phyloP scores from a whole-genome alignment of 2,797 vertebrate genomes.

The Lagocephalus sceleratus region DNA sequence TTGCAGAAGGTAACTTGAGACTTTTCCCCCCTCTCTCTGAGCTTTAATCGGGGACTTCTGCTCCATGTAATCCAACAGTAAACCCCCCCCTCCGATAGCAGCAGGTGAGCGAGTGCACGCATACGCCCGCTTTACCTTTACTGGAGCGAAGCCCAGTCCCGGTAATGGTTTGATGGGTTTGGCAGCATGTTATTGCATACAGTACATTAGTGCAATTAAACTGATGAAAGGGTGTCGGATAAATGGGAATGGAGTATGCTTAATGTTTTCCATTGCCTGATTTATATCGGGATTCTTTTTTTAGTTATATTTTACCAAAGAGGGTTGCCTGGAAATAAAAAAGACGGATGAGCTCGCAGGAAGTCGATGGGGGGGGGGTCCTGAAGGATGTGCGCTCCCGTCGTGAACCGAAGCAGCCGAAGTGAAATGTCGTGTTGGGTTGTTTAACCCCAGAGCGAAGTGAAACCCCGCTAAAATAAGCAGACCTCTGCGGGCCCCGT shows the following conservation, averaged over 20 bases:
- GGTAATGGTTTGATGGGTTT: conserved; percentile 25
- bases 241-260: conserved; percentile 6
- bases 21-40: too few species aligned
- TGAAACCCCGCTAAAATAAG: conserved; percentile 32
- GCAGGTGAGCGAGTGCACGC: too few species aligned
- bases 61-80: too few species aligned
- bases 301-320: conserved; percentile 15
- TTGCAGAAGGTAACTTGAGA: too few species aligned
- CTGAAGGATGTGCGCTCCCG: conserved; percentile 6
- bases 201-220: conserved; percentile 29
- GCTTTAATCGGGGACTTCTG: too few species aligned
- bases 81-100: too few species aligned
- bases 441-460: conserved; percentile 25
- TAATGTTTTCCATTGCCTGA: conserved; percentile 3
- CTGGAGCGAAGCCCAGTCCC: conserved; percentile 26
- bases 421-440: conserved; percentile 10
- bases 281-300: conserved; percentile 1
- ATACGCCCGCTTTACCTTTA: too few species aligned
- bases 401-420: conserved; percentile 14
- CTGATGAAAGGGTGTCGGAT: conserved; percentile 14
- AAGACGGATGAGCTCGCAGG: conserved; percentile 3
- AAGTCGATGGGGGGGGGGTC: conserved; percentile 13
- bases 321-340: conserved; percentile 1
- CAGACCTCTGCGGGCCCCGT: conserved; percentile 4
- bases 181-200: conserved; percentile 15